Evolutionary conservation across 2,797 vertebrate genomes (phyloP), one percentile per base, ranked within the genome.

Genomic region (Gallinago solitaria): DNA sequence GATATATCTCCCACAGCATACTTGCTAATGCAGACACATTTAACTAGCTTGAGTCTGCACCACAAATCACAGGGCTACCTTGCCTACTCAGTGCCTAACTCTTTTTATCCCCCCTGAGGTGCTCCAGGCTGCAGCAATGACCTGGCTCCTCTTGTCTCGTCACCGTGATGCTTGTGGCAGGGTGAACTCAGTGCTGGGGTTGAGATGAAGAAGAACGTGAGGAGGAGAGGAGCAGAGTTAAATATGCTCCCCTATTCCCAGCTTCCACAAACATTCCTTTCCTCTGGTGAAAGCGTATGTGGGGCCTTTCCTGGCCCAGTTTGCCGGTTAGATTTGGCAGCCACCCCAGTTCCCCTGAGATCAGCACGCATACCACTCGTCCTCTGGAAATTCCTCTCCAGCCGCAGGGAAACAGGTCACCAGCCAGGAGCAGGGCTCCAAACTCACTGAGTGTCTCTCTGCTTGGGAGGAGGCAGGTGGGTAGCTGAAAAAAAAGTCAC

Each of bases 231-330:
- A 65, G n/a, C 5, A 15, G 35, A 82, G 59, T 57, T 91, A 74
- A 96, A 88, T 41, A 82, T 87, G 9, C 61, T 77, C 48, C 33
- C 43, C 56, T 92, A 12, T 76, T 91, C 56, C 91, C 86, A 61
- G 48, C 93, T 93, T 91, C 91, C 94, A 93, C 78, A 92, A 90
- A 59, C 88, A 89, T 90, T 97, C 86, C 87, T 92, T 92, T 92
- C 84, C 80, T 83, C 83, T 96, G 87, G 69, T 96, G 79, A 89
- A 94, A 93, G 82, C 14, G 0, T 47, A 37, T 69, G 73, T 41
- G 61, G 39, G 59, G 92, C 91, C 65, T 87, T 93, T 95, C 78
- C 90, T 96, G 91, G 93, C 83, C 81, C 75, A 57, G 30, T 71
- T 51, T 92, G 27, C 53, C 20, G 32, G 81, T 82, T 90, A 37